Percentiles rank a stretch among this genome's conserved stretches.
Evolutionary conservation across 2,797 vertebrate species (phyloP).

Genomic region (Melanogrammus aeglefinus): DNA sequence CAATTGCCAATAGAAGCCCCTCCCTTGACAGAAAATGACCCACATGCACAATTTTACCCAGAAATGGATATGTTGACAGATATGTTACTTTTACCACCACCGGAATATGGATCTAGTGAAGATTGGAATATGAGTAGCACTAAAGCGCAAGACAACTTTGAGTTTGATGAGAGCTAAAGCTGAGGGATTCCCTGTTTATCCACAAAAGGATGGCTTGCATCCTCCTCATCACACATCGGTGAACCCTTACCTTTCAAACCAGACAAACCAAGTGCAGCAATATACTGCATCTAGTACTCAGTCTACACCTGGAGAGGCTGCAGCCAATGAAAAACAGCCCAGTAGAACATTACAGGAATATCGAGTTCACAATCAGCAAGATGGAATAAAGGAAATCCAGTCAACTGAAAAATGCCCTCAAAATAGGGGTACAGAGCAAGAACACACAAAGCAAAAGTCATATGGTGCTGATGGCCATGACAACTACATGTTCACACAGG

Average conservation of each 20-base stretch:
- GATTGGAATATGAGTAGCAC: slow-evolving; percentile 5
- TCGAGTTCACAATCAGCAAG: slow-evolving; percentile 32
- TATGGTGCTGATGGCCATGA: slow-evolving; percentile 29
- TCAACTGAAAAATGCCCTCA: slow-evolving; percentile 23
- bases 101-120: slow-evolving; percentile 46
- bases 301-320: slow-evolving; percentile 22
- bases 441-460: slow-evolving; percentile 35
- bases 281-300: slow-evolving; percentile 21
- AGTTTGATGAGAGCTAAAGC: slow-evolving; percentile 41
- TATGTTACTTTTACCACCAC: slow-evolving; percentile 37
- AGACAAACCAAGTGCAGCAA: slow-evolving; percentile 22
- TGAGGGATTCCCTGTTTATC: slow-evolving; percentile 21
- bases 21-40: slow-evolving; percentile 57
- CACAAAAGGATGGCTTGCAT: slow-evolving; percentile 17
- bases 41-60: slow-evolving; percentile 40
- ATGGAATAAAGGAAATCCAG: slow-evolving; percentile 34
- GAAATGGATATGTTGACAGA: slow-evolving; percentile 43
- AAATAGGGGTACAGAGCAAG: slow-evolving; percentile 35
- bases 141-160: slow-evolving; percentile 4
- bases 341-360: slow-evolving; percentile 20
- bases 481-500: slow-evolving; percentile 16
- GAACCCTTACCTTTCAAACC: slow-evolving; percentile 31
- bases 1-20: slow-evolving; percentile 61
- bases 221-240: slow-evolving; percentile 5
- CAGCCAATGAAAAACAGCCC: slow-evolving; percentile 33